Percentiles rank a stretch among this genome's conserved stretches.
These are phyloP conservation scores for Actias luna DNA, from an alignment of 2,888 invertebrate species.

Conservation along the genomic window DNA sequence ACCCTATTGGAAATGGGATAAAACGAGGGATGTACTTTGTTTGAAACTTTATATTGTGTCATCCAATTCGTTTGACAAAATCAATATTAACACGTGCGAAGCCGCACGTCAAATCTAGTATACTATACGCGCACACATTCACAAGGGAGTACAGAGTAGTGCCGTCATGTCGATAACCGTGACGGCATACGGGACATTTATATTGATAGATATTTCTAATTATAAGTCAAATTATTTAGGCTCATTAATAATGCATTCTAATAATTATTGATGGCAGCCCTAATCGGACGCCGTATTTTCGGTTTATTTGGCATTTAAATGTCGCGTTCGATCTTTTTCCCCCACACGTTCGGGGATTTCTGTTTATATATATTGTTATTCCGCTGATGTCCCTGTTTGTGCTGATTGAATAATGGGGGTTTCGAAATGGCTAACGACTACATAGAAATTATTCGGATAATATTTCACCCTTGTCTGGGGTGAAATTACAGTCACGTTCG, in stretches of 20 bases:
- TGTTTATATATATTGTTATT: slow-evolving; percentile 34
- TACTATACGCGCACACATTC: too few species aligned
- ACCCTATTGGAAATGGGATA: too few species aligned
- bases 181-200: too few species aligned
- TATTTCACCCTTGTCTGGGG: slow-evolving; percentile 7
- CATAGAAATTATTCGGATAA: slow-evolving; percentile 15
- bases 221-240: too few species aligned
- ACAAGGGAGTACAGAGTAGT: too few species aligned
- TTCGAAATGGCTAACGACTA: slow-evolving; percentile 26
- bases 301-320: slow-evolving; percentile 25
- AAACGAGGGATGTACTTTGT: too few species aligned
- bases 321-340: slow-evolving; percentile 28
- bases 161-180: too few species aligned
- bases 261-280: not conserved
- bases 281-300: slow-evolving; percentile 14
- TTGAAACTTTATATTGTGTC: too few species aligned
- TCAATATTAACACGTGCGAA: too few species aligned
- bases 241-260: not conserved
- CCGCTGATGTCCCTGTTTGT: slow-evolving; percentile 22
- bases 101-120: too few species aligned
- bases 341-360: slow-evolving; percentile 24
- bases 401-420: slow-evolving; percentile 32
- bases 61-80: too few species aligned
- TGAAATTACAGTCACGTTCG: not conserved
- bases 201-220: too few species aligned